phyloP scores from a whole-genome alignment of 2,888 invertebrate genomes.

The Alloscopus bannaensis region DNA sequence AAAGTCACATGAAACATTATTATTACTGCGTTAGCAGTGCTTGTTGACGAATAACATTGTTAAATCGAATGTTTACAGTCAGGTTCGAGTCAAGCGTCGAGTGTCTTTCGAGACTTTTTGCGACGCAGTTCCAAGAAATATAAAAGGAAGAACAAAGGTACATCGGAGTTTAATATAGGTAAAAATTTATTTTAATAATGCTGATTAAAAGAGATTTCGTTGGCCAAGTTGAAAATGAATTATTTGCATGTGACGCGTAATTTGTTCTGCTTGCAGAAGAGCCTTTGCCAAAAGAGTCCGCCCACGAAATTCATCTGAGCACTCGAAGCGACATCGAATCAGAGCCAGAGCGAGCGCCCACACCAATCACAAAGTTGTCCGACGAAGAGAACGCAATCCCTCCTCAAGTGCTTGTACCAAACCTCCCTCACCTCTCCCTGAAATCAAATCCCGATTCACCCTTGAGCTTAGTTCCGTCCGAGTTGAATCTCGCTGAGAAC shows the following conservation, averaged over 20 bases:
- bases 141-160: constrained; percentile 69
- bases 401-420: constrained; percentile 37
- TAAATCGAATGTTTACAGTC: constrained; percentile 76
- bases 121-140: constrained; percentile 76
- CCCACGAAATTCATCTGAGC: constrained; percentile 22
- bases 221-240: too few species aligned
- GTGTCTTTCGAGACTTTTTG: constrained; percentile 82
- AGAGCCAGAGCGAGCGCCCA: constrained; percentile 50
- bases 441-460: constrained; percentile 68
- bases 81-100: constrained; percentile 84
- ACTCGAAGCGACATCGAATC: constrained; percentile 51
- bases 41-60: constrained; percentile 23
- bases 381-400: constrained; percentile 70
- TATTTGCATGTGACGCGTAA: background rate
- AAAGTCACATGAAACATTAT: background rate
- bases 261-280: constrained; percentile 38
- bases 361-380: constrained; percentile 51
- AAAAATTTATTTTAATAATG: background rate
- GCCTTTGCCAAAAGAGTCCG: constrained; percentile 16
- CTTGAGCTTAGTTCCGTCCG: constrained; percentile 71
- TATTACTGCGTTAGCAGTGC: background rate
- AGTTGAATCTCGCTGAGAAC: constrained; percentile 69
- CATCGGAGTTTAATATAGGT: constrained; percentile 51
- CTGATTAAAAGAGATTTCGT: too few species aligned
- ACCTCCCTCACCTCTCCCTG: constrained; percentile 42